phyloP scores from a whole-genome alignment of 2,113 vertebrate species.

The Pollachius pollachius region DNA sequence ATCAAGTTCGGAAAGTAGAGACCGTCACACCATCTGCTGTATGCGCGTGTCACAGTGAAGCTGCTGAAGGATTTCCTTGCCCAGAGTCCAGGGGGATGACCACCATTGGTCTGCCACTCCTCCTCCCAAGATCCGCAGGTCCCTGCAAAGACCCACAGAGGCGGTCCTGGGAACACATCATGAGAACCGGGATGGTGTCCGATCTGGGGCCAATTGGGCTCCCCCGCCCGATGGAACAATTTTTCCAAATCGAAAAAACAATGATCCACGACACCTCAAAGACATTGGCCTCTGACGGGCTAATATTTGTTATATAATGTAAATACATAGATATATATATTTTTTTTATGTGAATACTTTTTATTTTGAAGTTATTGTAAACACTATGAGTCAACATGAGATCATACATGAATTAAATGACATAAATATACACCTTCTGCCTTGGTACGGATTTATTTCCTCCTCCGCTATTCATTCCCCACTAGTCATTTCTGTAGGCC shows the following conservation, averaged over 20 bases:
- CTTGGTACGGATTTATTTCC: conserved; percentile 9
- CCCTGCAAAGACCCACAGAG: conserved; percentile 34
- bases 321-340: conserved; percentile 64
- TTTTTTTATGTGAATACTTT: conserved; percentile 70
- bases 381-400: conserved; percentile 61
- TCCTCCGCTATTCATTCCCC: not conserved
- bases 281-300: conserved; percentile 35
- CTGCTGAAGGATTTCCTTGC: conserved; percentile 51
- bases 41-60: conserved; percentile 33
- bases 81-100: conserved; percentile 24
- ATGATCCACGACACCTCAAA: conserved; percentile 19
- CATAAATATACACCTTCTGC: conserved; percentile 33
- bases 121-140: conserved; percentile 22
- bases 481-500: not conserved
- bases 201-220: conserved; percentile 23
- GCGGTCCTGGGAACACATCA: conserved; percentile 13
- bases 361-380: conserved; percentile 59
- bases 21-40: conserved; percentile 11
- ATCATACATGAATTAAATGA: conserved; percentile 43
- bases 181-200: conserved; percentile 47
- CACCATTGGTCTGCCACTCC: not conserved
- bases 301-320: conserved; percentile 67
- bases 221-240: not conserved
- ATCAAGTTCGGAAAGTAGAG: conserved; percentile 71
- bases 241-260: conserved; percentile 6